Evolutionary conservation across 2,888 invertebrate species (phyloP).

Genomic region (Apamea monoglypha): DNA sequence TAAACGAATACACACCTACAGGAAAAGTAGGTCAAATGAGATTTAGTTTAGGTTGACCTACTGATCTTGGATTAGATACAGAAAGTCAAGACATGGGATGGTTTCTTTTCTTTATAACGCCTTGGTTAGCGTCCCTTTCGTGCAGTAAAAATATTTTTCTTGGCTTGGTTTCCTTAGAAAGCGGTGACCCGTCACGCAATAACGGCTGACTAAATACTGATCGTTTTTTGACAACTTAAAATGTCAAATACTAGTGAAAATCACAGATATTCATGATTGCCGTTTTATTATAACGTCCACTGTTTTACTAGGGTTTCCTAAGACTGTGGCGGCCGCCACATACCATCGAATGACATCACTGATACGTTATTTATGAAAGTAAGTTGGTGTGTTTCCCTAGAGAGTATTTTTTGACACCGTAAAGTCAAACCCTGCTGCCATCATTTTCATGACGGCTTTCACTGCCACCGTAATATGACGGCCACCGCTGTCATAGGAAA

Average conservation of each 20-base stretch:
- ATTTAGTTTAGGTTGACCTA: background rate
- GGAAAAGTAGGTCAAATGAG: background rate
- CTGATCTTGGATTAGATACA: background rate
- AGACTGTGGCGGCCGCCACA: background rate
- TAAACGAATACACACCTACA: conserved; percentile 5
- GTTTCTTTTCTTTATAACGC: background rate
- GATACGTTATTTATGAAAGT: background rate
- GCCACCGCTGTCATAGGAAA: background rate
- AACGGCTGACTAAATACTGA: no score
- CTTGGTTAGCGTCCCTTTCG: background rate
- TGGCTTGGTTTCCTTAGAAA: no score
- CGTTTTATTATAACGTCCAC: no score
- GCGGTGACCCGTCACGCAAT: no score
- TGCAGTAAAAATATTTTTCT: no score
- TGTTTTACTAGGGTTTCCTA: background rate
- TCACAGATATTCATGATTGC: no score
- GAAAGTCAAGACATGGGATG: background rate
- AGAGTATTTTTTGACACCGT: background rate
- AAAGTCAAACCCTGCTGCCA: background rate
- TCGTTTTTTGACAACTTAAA: no score
- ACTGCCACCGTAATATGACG: background rate
- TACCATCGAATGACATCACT: background rate
- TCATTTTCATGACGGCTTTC: background rate
- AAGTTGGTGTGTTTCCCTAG: background rate
- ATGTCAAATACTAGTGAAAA: no score